Percentiles rank a stretch among this genome's conserved stretches.
These are phyloP conservation scores for Catocala nupta DNA, from an alignment of 2,888 invertebrate species.

Conservation along the genomic window DNA sequence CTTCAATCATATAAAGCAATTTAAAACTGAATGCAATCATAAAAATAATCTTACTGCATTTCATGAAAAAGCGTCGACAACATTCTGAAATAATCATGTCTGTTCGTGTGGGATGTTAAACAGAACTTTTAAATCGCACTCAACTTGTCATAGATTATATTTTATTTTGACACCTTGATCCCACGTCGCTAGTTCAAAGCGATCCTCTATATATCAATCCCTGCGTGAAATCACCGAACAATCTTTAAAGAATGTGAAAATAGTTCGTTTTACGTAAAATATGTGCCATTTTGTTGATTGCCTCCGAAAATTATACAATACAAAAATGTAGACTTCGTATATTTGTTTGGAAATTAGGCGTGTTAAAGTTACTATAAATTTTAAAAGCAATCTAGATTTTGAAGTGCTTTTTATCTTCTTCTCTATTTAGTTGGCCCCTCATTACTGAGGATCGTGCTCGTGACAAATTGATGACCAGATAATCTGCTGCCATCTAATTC, in stretches of 20 bases:
- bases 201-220: slow-evolving; percentile 31
- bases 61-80: background rate
- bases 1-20: too few species aligned
- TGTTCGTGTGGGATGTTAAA: slow-evolving; percentile 25
- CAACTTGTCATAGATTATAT: slow-evolving; percentile 34
- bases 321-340: slow-evolving; percentile 12
- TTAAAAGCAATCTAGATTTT: background rate
- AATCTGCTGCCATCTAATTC: too few species aligned
- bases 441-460: background rate
- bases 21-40: too few species aligned
- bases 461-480: background rate
- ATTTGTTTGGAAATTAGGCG: slow-evolving; percentile 13
- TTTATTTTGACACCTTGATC: slow-evolving; percentile 47
- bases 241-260: slow-evolving; percentile 40
- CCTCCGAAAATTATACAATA: slow-evolving; percentile 15
- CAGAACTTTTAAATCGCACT: slow-evolving; percentile 42
- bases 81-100: slow-evolving; percentile 13
- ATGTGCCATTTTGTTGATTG: slow-evolving; percentile 29
- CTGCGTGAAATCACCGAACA: slow-evolving; percentile 26
- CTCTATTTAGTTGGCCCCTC: too few species aligned
- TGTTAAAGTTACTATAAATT: slow-evolving; percentile 9
- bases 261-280: slow-evolving; percentile 29
- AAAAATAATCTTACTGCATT: too few species aligned
- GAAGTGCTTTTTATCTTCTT: too few species aligned
- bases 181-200: slow-evolving; percentile 39